Percentiles rank a stretch among this genome's conserved stretches.
Conservation (phyloP, 1,140 invertebrate species). For the Nasonia longicornis region DNA sequence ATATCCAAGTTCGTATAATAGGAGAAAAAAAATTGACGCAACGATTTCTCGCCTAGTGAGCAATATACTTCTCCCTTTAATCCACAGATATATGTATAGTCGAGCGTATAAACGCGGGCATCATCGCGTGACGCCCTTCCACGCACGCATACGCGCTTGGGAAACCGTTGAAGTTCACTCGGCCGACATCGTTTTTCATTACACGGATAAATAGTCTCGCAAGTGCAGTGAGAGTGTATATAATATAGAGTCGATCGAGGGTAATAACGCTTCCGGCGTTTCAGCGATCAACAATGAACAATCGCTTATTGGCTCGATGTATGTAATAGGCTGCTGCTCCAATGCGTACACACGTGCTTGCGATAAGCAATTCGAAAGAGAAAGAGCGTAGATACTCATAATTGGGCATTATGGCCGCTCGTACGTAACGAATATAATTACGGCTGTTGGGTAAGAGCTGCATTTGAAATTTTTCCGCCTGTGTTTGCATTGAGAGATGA, state of each 20-base stretch:
- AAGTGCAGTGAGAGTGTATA: not conserved
- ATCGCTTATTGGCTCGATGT: conserved; percentile 33
- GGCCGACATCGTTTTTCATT: conserved; percentile 39
- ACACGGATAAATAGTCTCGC: conserved; percentile 26
- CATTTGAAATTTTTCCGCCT: no score
- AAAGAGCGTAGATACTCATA: not conserved
- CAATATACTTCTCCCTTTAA: not conserved
- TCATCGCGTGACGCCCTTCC: conserved; percentile 12
- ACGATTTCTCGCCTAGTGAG: no score
- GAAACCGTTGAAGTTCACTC: conserved; percentile 31
- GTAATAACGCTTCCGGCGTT: conserved; percentile 42
- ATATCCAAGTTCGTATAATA: no score
- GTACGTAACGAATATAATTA: no score
- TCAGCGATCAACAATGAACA: conserved; percentile 24
- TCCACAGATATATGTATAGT: not conserved
- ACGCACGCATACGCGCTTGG: not conserved
- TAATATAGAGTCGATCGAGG: conserved; percentile 12
- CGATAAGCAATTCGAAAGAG: no score
- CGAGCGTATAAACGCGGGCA: not conserved
- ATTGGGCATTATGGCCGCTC: no score
- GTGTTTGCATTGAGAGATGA: no score
- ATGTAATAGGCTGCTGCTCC: not conserved
- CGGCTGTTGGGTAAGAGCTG: no score
- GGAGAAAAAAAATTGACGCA: no score
- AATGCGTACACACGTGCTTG: no score